Conservation (phyloP, 1,140 invertebrate genomes). For the Drosophila oshimai region DNA sequence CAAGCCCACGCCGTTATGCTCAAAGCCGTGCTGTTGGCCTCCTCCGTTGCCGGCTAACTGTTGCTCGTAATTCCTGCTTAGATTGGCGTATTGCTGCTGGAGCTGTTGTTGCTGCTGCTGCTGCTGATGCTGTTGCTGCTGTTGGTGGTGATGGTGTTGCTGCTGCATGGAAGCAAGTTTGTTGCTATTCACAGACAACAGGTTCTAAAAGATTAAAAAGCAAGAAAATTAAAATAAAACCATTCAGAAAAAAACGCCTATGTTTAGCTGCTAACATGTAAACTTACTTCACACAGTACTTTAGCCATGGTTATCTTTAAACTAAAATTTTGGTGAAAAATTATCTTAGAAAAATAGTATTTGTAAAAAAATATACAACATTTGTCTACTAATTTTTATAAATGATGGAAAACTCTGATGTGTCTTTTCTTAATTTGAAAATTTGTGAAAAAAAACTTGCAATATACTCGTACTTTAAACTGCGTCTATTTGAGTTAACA, state of each 20-base stretch:
- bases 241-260: too few species aligned
- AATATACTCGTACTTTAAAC: too few species aligned
- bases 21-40: conserved; percentile 43
- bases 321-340: not conserved
- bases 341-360: not conserved
- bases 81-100: conserved; percentile 48
- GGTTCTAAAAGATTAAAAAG: conserved; percentile 69
- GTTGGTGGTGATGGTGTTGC: conserved; percentile 73
- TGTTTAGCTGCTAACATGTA: too few species aligned
- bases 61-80: conserved; percentile 56
- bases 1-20: conserved; percentile 31
- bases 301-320: not conserved
- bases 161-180: conserved; percentile 59
- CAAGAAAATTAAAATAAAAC: too few species aligned
- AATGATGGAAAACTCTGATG: not conserved
- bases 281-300: not conserved
- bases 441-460: too few species aligned
- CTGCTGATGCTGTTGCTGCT: conserved; percentile 73
- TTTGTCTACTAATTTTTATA: not conserved
- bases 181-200: conserved; percentile 69
- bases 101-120: conserved; percentile 50
- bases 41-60: conserved; percentile 42
- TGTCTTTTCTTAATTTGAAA: not conserved
- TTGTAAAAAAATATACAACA: not conserved
- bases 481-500: too few species aligned